phyloP scores from a whole-genome alignment of 2,113 vertebrate genomes.

The Nyctereutes procyonoides region DNA sequence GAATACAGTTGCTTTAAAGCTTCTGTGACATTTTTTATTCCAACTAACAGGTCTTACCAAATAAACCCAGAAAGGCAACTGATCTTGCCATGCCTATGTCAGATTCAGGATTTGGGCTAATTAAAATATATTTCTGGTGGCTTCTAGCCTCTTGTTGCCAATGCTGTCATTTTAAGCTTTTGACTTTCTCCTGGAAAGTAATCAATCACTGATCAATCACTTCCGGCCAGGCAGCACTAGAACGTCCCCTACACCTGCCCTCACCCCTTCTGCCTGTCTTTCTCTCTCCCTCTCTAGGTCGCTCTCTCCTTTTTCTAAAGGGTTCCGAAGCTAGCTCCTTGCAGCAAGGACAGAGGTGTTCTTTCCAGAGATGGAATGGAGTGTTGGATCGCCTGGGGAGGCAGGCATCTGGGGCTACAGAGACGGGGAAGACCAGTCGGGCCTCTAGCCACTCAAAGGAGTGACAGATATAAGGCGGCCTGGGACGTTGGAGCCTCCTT shows the following conservation, averaged over 20 bases:
- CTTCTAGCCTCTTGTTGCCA: neutral
- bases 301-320: neutral
- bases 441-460: neutral
- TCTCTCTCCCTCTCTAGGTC: too few relatives aligned
- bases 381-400: neutral
- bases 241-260: too few relatives aligned
- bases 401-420: accelerated
- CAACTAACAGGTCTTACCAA: neutral
- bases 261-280: neutral
- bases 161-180: neutral
- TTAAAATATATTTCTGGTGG: neutral
- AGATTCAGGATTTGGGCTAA: neutral
- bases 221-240: neutral
- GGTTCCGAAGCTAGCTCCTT: neutral
- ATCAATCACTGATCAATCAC: neutral
- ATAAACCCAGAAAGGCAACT: neutral
- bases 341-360: neutral
- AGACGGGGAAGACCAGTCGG: neutral
- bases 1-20: neutral
- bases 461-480: neutral
- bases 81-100: neutral
- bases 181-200: constrained; percentile 30
- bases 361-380: neutral
- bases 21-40: neutral
- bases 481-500: neutral